phyloP scores from a whole-genome alignment of 2,113 vertebrate genomes.

The Sinocyclocheilus maitianheensis region DNA sequence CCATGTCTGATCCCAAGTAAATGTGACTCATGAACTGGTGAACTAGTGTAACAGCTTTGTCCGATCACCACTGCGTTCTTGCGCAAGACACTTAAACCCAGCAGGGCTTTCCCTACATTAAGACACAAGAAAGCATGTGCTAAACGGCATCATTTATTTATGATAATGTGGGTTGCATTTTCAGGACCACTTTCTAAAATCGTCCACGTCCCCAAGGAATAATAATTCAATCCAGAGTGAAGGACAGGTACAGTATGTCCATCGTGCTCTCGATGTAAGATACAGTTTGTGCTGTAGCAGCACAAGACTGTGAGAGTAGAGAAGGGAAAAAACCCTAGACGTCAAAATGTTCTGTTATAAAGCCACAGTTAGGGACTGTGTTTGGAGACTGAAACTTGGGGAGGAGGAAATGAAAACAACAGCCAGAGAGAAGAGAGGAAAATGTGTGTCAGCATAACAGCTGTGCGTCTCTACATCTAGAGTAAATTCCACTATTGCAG shows the following conservation, averaged over 20 bases:
- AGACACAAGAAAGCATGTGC: background rate
- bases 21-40: background rate
- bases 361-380: conserved; percentile 19
- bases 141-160: background rate
- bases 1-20: background rate
- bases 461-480: background rate
- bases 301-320: background rate
- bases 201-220: background rate
- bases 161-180: background rate
- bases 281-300: background rate
- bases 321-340: background rate
- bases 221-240: background rate
- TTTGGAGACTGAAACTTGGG: conserved; percentile 5
- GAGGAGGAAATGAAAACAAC: conserved; percentile 38
- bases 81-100: background rate
- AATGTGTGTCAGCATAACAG: background rate
- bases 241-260: conserved; percentile 1
- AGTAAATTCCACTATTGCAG: conserved; percentile 1
- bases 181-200: background rate
- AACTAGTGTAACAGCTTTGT: background rate
- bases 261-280: background rate
- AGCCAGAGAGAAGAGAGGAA: background rate
- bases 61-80: background rate
- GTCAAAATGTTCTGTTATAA: conserved; percentile 40
- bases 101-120: background rate